A percentile compares a stretch with the other conserved stretches of the same genome.
Conservation (phyloP, 2,888 invertebrate species). For the Chaetogeoica ovagalla region DNA sequence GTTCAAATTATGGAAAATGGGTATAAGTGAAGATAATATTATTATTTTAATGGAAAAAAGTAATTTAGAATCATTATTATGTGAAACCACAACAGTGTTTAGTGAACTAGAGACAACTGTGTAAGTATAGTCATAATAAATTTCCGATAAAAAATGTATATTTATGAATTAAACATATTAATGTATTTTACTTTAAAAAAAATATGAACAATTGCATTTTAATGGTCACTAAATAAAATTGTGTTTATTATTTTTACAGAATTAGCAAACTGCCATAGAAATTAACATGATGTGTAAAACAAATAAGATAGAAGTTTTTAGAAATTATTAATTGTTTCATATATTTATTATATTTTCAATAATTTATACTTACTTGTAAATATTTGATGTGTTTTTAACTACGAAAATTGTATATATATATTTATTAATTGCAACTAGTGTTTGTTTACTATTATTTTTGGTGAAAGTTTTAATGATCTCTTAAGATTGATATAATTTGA, state of each 20-base stretch:
- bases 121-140: constrained; percentile 19
- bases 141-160: not conserved
- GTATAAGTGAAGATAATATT: constrained; percentile 51
- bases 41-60: constrained; percentile 48
- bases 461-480: not conserved
- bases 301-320: not conserved
- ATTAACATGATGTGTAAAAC: not conserved
- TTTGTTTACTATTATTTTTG: not conserved
- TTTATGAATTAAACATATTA: no score
- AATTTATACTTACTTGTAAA: not conserved
- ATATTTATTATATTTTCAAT: not conserved
- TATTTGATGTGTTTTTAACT: not conserved
- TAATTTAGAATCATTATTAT: constrained; percentile 52
- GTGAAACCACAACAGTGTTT: constrained; percentile 42
- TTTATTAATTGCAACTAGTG: not conserved
- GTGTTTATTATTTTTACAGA: constrained; percentile 18
- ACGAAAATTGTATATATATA: not conserved
- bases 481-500: not conserved
- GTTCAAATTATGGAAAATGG: constrained; percentile 52
- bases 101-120: constrained; percentile 47
- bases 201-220: not conserved
- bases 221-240: not conserved
- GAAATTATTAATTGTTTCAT: not conserved
- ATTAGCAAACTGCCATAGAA: constrained; percentile 8
- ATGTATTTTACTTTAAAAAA: not conserved